A percentile compares a stretch with the other conserved stretches of the same genome.
Conservation (phyloP, 2,888 invertebrate species). For the Machimus rusticus region DNA sequence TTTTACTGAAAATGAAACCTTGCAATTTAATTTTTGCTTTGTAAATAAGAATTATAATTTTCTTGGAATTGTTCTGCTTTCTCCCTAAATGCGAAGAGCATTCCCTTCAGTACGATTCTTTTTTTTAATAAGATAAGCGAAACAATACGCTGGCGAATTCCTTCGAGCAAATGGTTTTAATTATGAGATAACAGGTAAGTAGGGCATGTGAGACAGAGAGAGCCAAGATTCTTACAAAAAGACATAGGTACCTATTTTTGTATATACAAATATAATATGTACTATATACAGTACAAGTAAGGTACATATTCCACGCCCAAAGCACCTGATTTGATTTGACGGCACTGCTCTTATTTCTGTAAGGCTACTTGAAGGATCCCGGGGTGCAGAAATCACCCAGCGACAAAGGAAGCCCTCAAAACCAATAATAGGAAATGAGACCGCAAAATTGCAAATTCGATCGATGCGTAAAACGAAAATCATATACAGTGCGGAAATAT, state of each 20-base stretch:
- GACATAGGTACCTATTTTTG: not conserved
- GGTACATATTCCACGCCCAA: not conserved
- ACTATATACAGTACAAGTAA: not conserved
- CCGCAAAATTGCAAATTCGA: not conserved
- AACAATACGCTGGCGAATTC: not conserved
- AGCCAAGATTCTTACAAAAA: not conserved
- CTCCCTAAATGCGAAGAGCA: not conserved
- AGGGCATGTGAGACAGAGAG: not conserved
- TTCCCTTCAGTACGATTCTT: not conserved
- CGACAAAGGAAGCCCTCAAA: not conserved
- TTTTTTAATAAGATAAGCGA: not conserved
- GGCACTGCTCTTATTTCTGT: not conserved
- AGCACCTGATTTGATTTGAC: not conserved
- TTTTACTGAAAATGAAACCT: not conserved
- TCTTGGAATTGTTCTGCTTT: not conserved
- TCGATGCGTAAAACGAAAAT: not conserved
- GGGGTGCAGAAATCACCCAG: not conserved
- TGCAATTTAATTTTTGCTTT: not conserved
- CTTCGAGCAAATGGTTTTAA: not conserved
- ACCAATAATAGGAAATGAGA: not conserved
- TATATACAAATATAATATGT: not conserved
- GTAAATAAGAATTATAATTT: not conserved
- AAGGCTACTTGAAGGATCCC: not conserved
- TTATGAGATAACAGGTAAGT: not conserved
- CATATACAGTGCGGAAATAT: not conserved